These are phyloP conservation scores for Chloropsis hardwickii DNA, from an alignment of 2,113 vertebrate species.

Conservation along the genomic window DNA sequence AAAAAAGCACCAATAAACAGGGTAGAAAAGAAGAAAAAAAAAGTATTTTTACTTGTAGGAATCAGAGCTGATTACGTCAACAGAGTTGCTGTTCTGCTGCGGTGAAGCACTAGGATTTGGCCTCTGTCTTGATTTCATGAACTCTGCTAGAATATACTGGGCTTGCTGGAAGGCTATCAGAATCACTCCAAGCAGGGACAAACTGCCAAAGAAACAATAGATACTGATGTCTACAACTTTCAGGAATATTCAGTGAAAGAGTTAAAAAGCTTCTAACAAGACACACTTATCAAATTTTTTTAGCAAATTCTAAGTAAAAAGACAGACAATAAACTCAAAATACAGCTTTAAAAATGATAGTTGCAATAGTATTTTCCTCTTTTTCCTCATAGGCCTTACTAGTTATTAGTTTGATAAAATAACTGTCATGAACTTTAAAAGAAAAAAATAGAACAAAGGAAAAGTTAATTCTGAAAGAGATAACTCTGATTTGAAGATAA, in stretches of 20 bases:
- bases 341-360: not conserved
- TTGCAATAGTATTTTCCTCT: not conserved
- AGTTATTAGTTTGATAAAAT: not conserved
- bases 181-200: constrained; percentile 91
- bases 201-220: constrained; percentile 69
- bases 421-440: not conserved
- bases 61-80: constrained; percentile 79
- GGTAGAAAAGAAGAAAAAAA: not conserved
- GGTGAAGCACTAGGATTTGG: constrained; percentile 78
- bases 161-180: constrained; percentile 95
- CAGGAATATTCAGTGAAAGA: not conserved
- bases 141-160: constrained; percentile 91
- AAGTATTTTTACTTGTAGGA: constrained; percentile 80
- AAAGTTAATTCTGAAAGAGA: not conserved
- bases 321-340: not conserved
- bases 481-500: not conserved
- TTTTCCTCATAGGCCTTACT: not conserved
- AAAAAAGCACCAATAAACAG: not conserved
- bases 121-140: constrained; percentile 83
- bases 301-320: not conserved
- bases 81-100: constrained; percentile 71
- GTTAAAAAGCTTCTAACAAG: not conserved
- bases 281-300: not conserved
- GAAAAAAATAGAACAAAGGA: not conserved
- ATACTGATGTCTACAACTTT: not conserved